Conservation (phyloP, 2,113 vertebrate genomes). For the Sander vitreus region DNA sequence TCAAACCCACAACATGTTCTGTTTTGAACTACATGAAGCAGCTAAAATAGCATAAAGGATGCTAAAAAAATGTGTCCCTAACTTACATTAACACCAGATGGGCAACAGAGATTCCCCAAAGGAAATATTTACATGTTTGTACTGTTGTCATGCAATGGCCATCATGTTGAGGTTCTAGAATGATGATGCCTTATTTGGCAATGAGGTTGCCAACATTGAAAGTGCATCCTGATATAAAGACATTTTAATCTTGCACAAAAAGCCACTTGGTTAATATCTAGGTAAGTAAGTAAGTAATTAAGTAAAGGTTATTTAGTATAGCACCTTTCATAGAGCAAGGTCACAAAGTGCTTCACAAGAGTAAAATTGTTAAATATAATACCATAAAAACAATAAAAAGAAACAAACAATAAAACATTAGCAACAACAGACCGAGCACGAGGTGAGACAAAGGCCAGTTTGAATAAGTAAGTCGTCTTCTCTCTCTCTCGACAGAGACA, state of each 20-base stretch:
- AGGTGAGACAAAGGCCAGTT: too few relatives aligned
- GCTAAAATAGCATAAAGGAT: conserved; percentile 24
- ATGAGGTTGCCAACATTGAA: background rate
- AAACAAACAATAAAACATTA: too few relatives aligned
- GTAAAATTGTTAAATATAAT: too few relatives aligned
- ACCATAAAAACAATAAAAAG: too few relatives aligned
- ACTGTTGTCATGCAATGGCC: conserved; percentile 18
- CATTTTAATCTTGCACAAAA: background rate
- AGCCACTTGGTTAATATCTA: background rate
- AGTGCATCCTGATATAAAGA: background rate
- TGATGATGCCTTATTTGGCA: background rate
- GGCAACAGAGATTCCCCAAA: background rate
- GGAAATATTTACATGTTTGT: conserved; percentile 5
- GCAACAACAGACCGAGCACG: too few relatives aligned
- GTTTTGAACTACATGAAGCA: conserved; percentile 38
- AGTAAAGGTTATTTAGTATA: too few relatives aligned
- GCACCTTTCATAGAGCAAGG: too few relatives aligned
- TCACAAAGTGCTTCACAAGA: too few relatives aligned
- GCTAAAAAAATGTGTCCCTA: too few relatives aligned
- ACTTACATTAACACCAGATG: conserved; percentile 45
- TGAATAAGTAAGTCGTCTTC: too few relatives aligned
- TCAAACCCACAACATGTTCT: conserved; percentile 42
- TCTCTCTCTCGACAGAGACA: too few relatives aligned
- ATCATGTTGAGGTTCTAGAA: background rate
- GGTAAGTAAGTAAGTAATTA: too few relatives aligned